Evolutionary conservation across 2,113 vertebrate genomes (phyloP), one percentile per base, ranked within the genome.

Genomic region (Aepyceros melampus): DNA sequence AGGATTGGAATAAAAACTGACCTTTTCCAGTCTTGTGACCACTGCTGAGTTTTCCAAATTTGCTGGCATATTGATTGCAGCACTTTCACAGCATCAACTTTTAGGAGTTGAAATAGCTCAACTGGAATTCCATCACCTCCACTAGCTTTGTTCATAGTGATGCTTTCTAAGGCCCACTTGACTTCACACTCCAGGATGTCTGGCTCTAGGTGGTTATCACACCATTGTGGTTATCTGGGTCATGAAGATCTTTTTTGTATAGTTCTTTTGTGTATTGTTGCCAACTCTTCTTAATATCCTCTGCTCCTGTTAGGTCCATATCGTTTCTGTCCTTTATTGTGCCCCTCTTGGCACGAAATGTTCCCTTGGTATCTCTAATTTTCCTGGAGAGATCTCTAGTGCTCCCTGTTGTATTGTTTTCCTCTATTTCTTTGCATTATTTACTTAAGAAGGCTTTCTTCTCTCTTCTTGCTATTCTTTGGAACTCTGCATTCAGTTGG

Each of bases 301-400:
- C n/a, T 36, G 64, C 64, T 67, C 36, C 33, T 67, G 8, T 67
- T 36, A 67, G 64, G 64, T 67, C 33, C n/a, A 11, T 36, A 36
- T 10, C 1, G 0, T 36, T 67, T 67, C n/a, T 36, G 33, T 67
- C n/a, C 64, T 71, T 36, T 71, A 36, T 36, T 36, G n/a, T 36
- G 64, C 64, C n/a, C 17, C 64, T 71, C 64, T 71, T 71, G 21
- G n/a, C 9, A 21, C 0, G 1, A 36, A 71, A 36, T 71, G 9
- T 71, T 71, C n/a, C 64, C 64, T 71, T 71, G 64, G 9, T 71
- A 36, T 71, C 64, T 71, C 64, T 71, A 36, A 36, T 71, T 67
- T 36, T 36, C 17, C 36, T 67, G 64, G 10, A 67, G 33, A 67
- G 33, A 67, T 67, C 64, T 67, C 64, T 67, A 36, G 64, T 67